Evolutionary conservation across 2,113 vertebrate genomes (phyloP).

Genomic region (Danio rerio): GRCz12tu NC_133187.1:39791501-39792000

Average conservation of each 20-base stretch:
- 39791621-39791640: not conserved
- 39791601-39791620: not conserved
- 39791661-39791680: not conserved
- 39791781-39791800: slow-evolving; percentile 18
- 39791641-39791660: not conserved
- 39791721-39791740: not conserved
- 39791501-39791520: too few relatives aligned
- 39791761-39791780: not conserved
- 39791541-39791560: too few relatives aligned
- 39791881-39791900: not conserved
- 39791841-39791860: not conserved
- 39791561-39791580: too few relatives aligned
- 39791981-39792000: slow-evolving; percentile 26
- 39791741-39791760: not conserved
- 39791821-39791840: not conserved
- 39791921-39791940: slow-evolving; percentile 31
- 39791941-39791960: slow-evolving; percentile 52
- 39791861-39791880: not conserved
- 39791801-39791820: not conserved
- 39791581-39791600: not conserved
- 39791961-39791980: slow-evolving; percentile 41
- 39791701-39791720: not conserved
- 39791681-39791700: not conserved
- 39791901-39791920: slow-evolving; percentile 20
- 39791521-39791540: too few relatives aligned